Percentiles rank a stretch among this genome's conserved stretches.
These are phyloP conservation scores for Nephrotoma flavescens DNA, from an alignment of 2,888 invertebrate genomes.

Conservation along the genomic window DNA sequence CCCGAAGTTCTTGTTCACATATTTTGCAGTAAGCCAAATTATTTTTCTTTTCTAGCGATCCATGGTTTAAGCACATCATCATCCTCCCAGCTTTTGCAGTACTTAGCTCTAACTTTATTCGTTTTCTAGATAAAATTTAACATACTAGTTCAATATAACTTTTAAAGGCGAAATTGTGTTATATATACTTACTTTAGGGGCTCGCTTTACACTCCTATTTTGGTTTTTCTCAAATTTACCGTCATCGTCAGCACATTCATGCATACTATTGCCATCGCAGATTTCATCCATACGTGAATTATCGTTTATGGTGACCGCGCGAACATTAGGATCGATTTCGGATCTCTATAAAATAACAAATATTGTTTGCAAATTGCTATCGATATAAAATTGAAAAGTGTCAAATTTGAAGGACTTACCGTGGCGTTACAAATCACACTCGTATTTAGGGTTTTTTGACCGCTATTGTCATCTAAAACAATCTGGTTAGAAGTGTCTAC, in stretches of 20 bases:
- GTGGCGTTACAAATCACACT: neutral
- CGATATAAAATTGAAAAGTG: neutral
- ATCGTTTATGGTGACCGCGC: too few relatives aligned
- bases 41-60: neutral
- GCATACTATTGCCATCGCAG: too few relatives aligned
- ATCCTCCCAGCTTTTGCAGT: neutral
- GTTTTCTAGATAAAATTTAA: neutral
- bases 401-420: neutral
- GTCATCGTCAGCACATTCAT: too few relatives aligned
- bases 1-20: neutral
- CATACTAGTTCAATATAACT: neutral
- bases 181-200: too few relatives aligned
- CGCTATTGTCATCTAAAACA: neutral
- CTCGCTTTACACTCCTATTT: too few relatives aligned
- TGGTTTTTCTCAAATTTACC: too few relatives aligned
- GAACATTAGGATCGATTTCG: too few relatives aligned
- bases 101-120: neutral
- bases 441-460: neutral
- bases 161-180: too few relatives aligned
- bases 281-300: too few relatives aligned
- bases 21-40: neutral
- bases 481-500: neutral
- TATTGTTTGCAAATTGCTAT: neutral
- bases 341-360: too few relatives aligned
- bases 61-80: neutral